A percentile compares a stretch with the other conserved stretches of the same genome.
These are phyloP conservation scores for Portevinia maculata DNA, from an alignment of 2,888 invertebrate genomes.

Conservation along the genomic window DNA sequence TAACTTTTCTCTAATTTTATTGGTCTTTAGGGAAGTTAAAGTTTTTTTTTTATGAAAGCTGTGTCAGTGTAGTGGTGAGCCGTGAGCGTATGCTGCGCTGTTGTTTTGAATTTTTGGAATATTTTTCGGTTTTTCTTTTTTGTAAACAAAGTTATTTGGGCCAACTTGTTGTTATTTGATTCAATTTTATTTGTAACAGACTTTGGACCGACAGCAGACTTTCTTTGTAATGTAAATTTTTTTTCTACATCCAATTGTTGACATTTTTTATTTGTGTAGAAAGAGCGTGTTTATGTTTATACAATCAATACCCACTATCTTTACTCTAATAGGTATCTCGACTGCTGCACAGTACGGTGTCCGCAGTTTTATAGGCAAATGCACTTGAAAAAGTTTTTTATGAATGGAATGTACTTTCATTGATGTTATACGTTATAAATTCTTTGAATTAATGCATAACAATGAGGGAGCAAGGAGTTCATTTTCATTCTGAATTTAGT, in stretches of 20 bases:
- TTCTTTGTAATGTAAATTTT: conserved; percentile 36
- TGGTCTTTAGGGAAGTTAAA: conserved; percentile 42
- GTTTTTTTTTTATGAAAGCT: conserved; percentile 40
- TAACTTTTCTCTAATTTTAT: conserved; percentile 48
- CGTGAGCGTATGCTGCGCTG: neutral
- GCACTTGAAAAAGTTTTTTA: conserved; percentile 65
- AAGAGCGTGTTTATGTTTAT: conserved; percentile 37
- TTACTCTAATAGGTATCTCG: too few relatives aligned
- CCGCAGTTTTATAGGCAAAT: conserved; percentile 13
- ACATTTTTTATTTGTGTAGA: conserved; percentile 33
- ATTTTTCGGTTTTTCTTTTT: conserved; percentile 53
- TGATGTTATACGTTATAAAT: conserved; percentile 70
- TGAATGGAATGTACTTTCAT: conserved; percentile 70
- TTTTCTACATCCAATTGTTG: neutral
- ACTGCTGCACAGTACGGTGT: conserved; percentile 34
- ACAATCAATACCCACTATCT: conserved; percentile 36
- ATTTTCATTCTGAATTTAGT: conserved; percentile 43
- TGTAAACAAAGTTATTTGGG: conserved; percentile 70
- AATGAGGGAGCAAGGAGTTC: neutral
- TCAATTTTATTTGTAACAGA: conserved; percentile 56
- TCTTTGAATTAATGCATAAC: conserved; percentile 15
- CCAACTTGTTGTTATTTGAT: conserved; percentile 53
- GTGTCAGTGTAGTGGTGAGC: conserved; percentile 3
- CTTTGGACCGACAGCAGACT: conserved; percentile 16
- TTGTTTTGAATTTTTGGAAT: conserved; percentile 56